Base-by-base conservation (phyloP, 2,797 vertebrate species). In the Clangula hyemalis region DNA sequence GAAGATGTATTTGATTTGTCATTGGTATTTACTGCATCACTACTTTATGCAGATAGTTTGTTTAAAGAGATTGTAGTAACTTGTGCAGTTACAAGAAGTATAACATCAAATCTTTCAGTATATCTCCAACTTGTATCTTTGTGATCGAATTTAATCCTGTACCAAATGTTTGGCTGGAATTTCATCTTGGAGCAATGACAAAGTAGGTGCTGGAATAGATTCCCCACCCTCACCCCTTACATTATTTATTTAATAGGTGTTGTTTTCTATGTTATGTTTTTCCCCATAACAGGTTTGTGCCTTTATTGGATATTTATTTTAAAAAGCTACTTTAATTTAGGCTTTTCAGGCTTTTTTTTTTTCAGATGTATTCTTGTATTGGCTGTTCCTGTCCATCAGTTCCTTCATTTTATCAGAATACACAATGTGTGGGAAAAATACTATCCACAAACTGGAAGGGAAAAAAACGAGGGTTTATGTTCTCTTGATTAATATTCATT, bases 241-340 rank as follows among this genome's bases (percentile, higher is more conserved):
- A 14, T 81, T 95, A 93, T 95, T 96, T 96, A 95, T 96, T 96
- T 94, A 76, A 79, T 86, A 89, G 88, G 38, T 91, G 80, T 92
- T 32, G 74, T 84, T 93, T 94, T 94, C 62, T 94, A 88, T 73
- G 83, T 91, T 87, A 61, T 41, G 61, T 92, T 95, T 90, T 85
- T 21, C 43, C 87, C 81, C 32, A 6, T 83, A 74, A 94, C 91
- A 95, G 91, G 91, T 96, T 93, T 91, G 93, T 97, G 95, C 95
- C 96, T 97, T 96, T 94, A 94, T 73, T 94, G 91, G 93, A 74
- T 96, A 95, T 97, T 97, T 95, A 96, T 96, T 97, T 93, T 38
- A 94, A 88, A 93, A 57, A 94, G 70, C 85, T 96, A 69, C 65
- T 81, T 10, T 85, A 53, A 75, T 87, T 78, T 87, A 93, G 83